Conservation (phyloP, 2,888 invertebrate species). For the Dilophus febrilis region DNA sequence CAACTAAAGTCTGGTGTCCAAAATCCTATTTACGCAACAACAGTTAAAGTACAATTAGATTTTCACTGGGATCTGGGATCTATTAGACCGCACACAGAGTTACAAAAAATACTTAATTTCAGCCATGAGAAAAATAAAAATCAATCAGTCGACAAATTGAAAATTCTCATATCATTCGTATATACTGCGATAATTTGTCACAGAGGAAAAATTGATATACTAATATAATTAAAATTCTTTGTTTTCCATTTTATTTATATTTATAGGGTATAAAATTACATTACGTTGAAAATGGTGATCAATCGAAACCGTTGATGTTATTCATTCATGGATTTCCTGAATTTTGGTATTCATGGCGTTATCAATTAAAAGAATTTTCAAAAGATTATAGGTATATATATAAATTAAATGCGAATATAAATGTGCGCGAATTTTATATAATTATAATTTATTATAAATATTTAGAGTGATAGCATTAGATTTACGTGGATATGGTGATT, state of each 20-base stretch:
- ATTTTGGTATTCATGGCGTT: conserved; percentile 61
- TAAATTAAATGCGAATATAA: no score
- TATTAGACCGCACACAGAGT: neutral
- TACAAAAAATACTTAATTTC: neutral
- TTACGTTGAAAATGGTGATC: conserved; percentile 49
- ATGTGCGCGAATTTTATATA: no score
- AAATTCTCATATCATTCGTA: no score
- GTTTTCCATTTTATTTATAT: conserved; percentile 1
- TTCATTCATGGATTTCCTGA: conserved; percentile 61
- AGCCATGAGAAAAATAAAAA: neutral
- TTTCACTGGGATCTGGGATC: no score
- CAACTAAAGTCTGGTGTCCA: no score
- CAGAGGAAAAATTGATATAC: no score
- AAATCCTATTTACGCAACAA: no score
- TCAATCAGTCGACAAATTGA: neutral
- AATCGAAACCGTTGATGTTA: conserved; percentile 45
- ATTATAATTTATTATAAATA: neutral
- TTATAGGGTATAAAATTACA: conserved; percentile 43
- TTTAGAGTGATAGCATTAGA: conserved; percentile 49
- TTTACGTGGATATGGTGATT: conserved; percentile 51
- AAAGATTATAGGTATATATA: conserved; percentile 40
- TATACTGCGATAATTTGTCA: no score
- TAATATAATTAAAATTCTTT: neutral
- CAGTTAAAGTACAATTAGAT: no score
- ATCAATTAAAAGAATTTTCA: conserved; percentile 47